Conservation (phyloP, 2,113 vertebrate genomes). For the Burhinus bistriatus region DNA sequence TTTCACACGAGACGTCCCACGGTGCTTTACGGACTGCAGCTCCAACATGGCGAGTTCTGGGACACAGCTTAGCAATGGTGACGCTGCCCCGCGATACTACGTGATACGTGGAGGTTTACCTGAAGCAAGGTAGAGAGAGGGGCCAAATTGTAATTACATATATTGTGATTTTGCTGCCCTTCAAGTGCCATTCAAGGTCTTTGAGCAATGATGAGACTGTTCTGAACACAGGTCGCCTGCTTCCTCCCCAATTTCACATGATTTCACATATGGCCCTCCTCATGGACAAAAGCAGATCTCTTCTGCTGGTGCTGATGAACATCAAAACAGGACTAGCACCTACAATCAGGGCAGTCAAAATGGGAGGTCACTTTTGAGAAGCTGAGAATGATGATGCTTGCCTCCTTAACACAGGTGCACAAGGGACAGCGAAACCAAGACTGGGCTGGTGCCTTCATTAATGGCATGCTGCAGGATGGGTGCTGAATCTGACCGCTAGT, state of each 20-base stretch:
- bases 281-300: neutral
- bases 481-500: neutral
- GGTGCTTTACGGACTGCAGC: neutral
- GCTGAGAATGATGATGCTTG: neutral
- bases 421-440: fast-evolving
- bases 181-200: neutral
- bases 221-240: fast-evolving
- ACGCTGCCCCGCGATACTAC: fast-evolving
- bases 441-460: fast-evolving
- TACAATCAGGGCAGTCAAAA: neutral
- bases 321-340: neutral
- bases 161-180: neutral
- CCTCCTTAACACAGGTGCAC: neutral
- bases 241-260: neutral
- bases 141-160: neutral
- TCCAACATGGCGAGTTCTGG: neutral
- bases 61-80: neutral
- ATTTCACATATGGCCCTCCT: neutral
- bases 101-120: neutral
- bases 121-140: neutral
- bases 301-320: neutral
- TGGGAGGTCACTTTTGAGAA: neutral
- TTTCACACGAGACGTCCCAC: neutral
- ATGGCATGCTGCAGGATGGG: neutral
- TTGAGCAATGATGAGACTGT: neutral